These are phyloP conservation scores for Verasper variegatus DNA, from an alignment of 2,113 vertebrate genomes.

Conservation along the genomic window DNA sequence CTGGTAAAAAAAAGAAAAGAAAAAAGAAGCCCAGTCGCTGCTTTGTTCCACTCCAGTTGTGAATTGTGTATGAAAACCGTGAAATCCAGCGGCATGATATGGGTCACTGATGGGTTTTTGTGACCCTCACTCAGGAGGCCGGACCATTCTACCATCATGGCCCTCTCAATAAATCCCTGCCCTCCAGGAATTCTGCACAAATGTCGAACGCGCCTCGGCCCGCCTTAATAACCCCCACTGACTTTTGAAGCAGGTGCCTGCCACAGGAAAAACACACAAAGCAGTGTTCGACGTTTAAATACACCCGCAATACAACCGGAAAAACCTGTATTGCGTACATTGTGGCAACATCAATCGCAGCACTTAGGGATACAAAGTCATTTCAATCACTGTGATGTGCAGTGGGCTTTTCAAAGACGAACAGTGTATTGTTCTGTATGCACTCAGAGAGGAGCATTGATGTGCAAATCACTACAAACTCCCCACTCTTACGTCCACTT, in stretches of 20 bases:
- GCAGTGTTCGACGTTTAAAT: not conserved
- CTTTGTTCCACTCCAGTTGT: constrained; percentile 19
- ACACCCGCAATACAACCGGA: not conserved
- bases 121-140: constrained; percentile 4
- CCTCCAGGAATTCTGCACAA: not conserved
- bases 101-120: constrained; percentile 23
- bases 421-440: constrained; percentile 43
- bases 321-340: constrained; percentile 10
- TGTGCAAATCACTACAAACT: constrained; percentile 63
- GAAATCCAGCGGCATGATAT: constrained; percentile 28
- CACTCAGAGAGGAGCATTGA: constrained; percentile 48
- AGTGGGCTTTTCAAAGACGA: constrained; percentile 34
- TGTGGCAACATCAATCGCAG: constrained; percentile 23
- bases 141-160: not conserved
- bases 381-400: constrained; percentile 37
- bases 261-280: constrained; percentile 7
- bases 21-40: not conserved
- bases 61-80: constrained; percentile 44
- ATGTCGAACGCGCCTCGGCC: not conserved
- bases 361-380: constrained; percentile 25
- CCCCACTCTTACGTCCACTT: constrained; percentile 24
- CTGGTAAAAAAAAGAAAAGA: not conserved
- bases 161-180: not conserved
- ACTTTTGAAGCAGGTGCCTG: not conserved
- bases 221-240: no score